Evolutionary conservation across 92 coral and sea anemone genomes (phyloP).

Genomic region (Umimayanthus kanabou): DNA sequence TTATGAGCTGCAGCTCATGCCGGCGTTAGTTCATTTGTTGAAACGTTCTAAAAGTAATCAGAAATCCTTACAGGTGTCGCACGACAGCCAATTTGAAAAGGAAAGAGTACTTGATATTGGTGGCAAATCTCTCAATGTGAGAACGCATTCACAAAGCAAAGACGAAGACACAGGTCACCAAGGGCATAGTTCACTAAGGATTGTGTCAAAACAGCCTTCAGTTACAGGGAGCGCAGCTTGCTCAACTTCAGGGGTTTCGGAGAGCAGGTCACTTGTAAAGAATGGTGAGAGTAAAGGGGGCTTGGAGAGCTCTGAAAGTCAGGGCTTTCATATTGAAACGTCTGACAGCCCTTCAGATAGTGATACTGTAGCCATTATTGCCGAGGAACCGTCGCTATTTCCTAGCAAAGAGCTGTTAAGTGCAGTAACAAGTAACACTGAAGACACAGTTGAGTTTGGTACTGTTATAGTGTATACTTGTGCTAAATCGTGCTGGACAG

Average conservation of each 20-base stretch:
- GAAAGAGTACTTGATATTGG: neutral
- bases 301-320: neutral
- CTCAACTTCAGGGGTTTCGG: neutral
- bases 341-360: neutral
- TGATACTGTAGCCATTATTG: constrained; percentile 12
- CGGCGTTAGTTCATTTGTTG: constrained; percentile 71
- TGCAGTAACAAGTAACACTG: neutral
- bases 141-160: neutral
- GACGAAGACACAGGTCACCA: neutral
- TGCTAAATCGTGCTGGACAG: constrained; percentile 80
- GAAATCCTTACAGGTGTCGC: neutral
- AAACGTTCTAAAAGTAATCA: constrained; percentile 8
- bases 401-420: constrained; percentile 10
- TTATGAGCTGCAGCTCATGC: constrained; percentile 92
- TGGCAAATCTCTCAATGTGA: neutral
- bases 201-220: neutral
- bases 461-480: constrained; percentile 88
- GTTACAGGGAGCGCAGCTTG: neutral
- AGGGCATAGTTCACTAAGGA: neutral
- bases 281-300: neutral
- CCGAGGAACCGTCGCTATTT: neutral
- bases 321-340: neutral
- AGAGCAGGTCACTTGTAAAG: neutral
- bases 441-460: constrained; percentile 78
- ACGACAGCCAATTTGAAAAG: neutral